Percentiles rank a stretch among this genome's conserved stretches.
Evolutionary conservation across 2,888 invertebrate genomes (phyloP).

Genomic region (Cryptus armator): DNA sequence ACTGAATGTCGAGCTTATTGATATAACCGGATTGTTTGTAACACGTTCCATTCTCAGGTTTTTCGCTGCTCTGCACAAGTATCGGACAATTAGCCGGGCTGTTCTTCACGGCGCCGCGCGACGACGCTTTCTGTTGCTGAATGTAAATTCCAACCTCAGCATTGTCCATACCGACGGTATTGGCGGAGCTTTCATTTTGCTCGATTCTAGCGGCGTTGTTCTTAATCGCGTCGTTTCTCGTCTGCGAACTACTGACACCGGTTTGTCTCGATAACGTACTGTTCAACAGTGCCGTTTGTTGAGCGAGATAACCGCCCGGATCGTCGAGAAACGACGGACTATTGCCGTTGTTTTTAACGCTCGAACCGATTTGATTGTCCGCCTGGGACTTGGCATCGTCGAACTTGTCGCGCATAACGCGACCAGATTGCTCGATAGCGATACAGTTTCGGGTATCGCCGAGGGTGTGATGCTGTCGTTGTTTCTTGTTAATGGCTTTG

Average conservation of each 20-base stretch:
- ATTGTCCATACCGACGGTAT: slow-evolving; percentile 67
- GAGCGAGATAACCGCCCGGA: slow-evolving; percentile 95
- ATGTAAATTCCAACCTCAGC: slow-evolving; percentile 74
- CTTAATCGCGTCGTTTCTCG: slow-evolving; percentile 58
- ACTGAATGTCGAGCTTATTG: slow-evolving; percentile 79
- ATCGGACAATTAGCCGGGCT: slow-evolving; percentile 82
- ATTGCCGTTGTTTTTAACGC: slow-evolving; percentile 81
- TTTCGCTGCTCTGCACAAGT: slow-evolving; percentile 82
- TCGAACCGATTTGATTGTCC: slow-evolving; percentile 69
- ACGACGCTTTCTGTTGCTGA: slow-evolving; percentile 82
- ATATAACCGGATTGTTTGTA: slow-evolving; percentile 51
- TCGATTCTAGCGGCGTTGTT: slow-evolving; percentile 65
- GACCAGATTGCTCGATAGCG: slow-evolving; percentile 76
- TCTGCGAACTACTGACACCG: slow-evolving; percentile 84
- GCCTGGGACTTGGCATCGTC: slow-evolving; percentile 55
- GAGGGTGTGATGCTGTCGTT: slow-evolving; percentile 76
- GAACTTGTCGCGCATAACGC: slow-evolving; percentile 73
- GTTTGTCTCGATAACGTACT: slow-evolving; percentile 92
- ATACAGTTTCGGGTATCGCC: slow-evolving; percentile 71
- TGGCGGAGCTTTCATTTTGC: slow-evolving; percentile 72
- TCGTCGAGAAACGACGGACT: slow-evolving; percentile 96
- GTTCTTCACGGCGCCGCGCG: slow-evolving; percentile 79
- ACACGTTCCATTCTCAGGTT: slow-evolving; percentile 79
- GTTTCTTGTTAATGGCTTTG: slow-evolving; percentile 86
- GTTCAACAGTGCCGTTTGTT: slow-evolving; percentile 94